These are phyloP conservation scores for Sebastiscus tertius DNA, from an alignment of 2,797 vertebrate species.

Conservation along the genomic window DNA sequence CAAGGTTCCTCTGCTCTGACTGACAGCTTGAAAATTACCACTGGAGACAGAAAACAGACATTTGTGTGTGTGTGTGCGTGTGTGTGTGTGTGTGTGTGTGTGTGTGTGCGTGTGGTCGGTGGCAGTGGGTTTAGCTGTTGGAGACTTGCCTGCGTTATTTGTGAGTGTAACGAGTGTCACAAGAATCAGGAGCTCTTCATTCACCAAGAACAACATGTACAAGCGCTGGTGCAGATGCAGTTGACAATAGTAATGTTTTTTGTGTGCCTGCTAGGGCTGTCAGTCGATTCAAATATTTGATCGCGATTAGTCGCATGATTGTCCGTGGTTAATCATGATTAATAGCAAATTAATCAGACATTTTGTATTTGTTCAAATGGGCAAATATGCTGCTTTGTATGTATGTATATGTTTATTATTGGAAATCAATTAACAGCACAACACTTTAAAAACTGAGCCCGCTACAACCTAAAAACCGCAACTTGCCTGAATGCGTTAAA, in stretches of 20 bases:
- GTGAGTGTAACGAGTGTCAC: neutral
- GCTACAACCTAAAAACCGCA: too few relatives aligned
- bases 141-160: neutral
- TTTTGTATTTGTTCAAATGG: too few relatives aligned
- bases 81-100: neutral
- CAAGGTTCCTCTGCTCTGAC: neutral
- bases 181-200: neutral
- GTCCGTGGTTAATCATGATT: rapidly evolving
- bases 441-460: too few relatives aligned
- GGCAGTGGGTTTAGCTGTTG: neutral
- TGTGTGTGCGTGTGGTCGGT: neutral
- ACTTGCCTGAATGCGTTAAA: too few relatives aligned
- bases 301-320: too few relatives aligned
- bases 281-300: too few relatives aligned
- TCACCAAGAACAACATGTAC: neutral
- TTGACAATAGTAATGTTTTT: neutral
- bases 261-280: neutral
- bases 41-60: neutral
- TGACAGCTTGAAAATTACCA: constrained; percentile 36
- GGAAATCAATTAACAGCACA: too few relatives aligned
- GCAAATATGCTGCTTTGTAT: too few relatives aligned
- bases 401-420: too few relatives aligned
- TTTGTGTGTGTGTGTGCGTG: neutral
- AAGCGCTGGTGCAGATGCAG: neutral
- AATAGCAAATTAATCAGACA: rapidly evolving